These are phyloP conservation scores for Ophion costatus DNA, from an alignment of 2,888 invertebrate genomes.

Conservation along the genomic window DNA sequence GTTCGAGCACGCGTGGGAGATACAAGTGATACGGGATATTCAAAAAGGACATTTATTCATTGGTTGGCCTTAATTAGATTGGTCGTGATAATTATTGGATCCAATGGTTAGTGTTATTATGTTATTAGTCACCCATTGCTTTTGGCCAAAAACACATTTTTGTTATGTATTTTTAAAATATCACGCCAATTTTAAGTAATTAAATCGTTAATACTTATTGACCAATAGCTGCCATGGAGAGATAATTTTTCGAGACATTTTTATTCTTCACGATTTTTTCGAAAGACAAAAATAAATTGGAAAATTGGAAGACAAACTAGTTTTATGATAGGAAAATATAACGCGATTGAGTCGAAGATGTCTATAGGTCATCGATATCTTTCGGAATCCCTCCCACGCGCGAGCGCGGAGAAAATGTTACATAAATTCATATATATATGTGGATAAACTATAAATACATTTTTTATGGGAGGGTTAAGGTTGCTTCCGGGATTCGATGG, in stretches of 20 bases:
- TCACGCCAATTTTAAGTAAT: too few relatives aligned
- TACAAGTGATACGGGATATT: neutral
- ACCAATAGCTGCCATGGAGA: neutral
- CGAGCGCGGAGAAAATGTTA: neutral
- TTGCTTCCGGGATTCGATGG: constrained; percentile 7
- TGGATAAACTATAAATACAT: neutral
- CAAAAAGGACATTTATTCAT: neutral
- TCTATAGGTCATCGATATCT: neutral
- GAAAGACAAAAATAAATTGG: neutral
- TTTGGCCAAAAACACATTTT: too few relatives aligned
- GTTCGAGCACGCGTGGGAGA: neutral
- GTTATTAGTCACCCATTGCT: neutral
- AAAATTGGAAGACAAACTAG: too few relatives aligned
- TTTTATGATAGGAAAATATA: neutral
- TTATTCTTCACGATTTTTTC: neutral
- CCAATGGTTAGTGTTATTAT: neutral
- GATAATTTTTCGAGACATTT: neutral
- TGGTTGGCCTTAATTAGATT: neutral
- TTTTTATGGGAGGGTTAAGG: neutral
- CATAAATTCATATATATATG: neutral
- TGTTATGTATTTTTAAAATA: too few relatives aligned
- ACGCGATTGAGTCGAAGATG: neutral
- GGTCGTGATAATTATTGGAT: neutral
- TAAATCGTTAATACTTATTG: too few relatives aligned
- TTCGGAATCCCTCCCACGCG: neutral